A percentile compares a stretch with the other conserved stretches of the same genome.
Evolutionary conservation across 2,888 invertebrate genomes (phyloP).

Genomic region (Plagodis pulveraria): DNA sequence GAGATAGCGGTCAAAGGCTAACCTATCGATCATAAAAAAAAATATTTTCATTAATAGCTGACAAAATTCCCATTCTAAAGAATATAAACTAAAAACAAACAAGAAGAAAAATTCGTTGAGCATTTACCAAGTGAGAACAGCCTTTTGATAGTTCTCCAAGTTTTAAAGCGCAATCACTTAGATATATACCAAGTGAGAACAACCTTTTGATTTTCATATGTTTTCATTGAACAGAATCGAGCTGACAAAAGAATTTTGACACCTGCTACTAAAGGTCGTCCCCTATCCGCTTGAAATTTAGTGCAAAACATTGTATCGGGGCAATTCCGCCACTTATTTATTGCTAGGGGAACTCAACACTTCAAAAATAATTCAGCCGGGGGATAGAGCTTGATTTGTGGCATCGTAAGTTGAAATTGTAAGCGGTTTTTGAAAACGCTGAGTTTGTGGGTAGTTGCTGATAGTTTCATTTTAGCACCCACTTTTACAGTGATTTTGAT

Average conservation of each 20-base stretch:
- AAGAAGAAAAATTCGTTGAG: no score
- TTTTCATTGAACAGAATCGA: constrained; percentile 23
- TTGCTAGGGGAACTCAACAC: constrained; percentile 59
- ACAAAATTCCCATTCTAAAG: no score
- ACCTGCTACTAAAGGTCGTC: constrained; percentile 24
- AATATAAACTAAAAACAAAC: no score
- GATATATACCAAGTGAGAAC: no score
- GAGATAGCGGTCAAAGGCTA: no score
- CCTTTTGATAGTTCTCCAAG: no score
- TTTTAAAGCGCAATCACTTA: constrained; percentile 18
- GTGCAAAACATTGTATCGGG: constrained; percentile 32
- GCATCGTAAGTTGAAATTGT: constrained; percentile 19
- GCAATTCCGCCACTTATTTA: constrained; percentile 56
- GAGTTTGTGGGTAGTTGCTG: constrained; percentile 1
- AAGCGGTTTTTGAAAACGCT: constrained; percentile 21
- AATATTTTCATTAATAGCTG: no score
- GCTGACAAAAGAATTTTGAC: constrained; percentile 35
- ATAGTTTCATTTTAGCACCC: constrained; percentile 3
- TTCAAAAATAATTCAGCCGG: constrained; percentile 64
- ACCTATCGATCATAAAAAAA: no score
- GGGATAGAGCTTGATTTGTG: constrained; percentile 35
- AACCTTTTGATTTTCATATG: not conserved
- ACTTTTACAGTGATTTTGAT: no score
- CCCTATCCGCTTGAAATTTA: constrained; percentile 27
- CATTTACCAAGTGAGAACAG: no score